Base-by-base conservation (phyloP, 2,797 vertebrate genomes). In the Gymnothorax javanicus region DNA sequence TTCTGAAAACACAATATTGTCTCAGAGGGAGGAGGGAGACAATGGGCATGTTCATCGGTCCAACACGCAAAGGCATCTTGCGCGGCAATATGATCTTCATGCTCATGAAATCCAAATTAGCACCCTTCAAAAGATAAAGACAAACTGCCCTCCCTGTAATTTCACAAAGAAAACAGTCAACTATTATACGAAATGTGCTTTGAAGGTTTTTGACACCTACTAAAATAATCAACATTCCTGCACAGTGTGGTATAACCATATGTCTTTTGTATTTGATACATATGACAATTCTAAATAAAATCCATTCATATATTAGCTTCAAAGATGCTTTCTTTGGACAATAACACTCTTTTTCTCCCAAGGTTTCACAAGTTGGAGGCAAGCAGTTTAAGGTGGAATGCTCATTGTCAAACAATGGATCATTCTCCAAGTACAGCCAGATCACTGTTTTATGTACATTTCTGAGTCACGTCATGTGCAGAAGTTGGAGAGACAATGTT, bases 1-100 rank as follows among this genome's bases (percentile, higher is more conserved):
- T 25, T 23, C 9, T 87, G 88, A 77, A 88, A 89, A 86, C 84
- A 60, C 27, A 71, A 25, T 69, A 88, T 88, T 90, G 87, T 91
- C 84, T 90, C 27, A 8, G 50, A n/a, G 83, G 84, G 84, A 73
- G 67, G 54, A 83, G 43, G 71, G 75, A 88, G 88, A 90, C 87
- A 89, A 88, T 86, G 60, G 82, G n/a, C 50, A 64, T 43, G 71
- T 89, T 87, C 75, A 88, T 88, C 54, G 57, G 69, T 88, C 77
- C 82, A 62, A 85, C 69, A 87, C 27, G 20, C 59, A 58, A 54
- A 56, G 56, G 58, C 17, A 56, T 85, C 73, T 73, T 52, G 71
- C 84, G 13, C 20, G 33, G 86, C 69, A 84, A 86, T 77, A 87
- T 69, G 83, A 86, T 84, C 27, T 73, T 82, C 84, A 67, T 20